Evolutionary conservation across 2,113 vertebrate species (phyloP).

Genomic region (Cryptotis parvus): DNA sequence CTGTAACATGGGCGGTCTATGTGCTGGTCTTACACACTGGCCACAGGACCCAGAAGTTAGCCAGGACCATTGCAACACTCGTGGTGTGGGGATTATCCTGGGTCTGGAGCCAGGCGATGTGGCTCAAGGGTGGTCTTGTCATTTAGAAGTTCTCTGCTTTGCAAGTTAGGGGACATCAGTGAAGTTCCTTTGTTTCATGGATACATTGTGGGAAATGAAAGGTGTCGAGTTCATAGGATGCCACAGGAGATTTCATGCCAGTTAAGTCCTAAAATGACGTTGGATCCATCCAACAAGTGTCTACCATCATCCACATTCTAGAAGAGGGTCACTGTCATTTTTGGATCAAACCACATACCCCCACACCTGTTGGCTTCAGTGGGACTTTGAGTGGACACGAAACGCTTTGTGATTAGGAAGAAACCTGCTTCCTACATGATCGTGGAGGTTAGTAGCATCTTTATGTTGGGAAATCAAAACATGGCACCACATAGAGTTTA

Average conservation of each 20-base stretch:
- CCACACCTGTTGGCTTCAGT: background rate
- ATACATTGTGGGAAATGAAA: background rate
- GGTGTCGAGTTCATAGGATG: background rate
- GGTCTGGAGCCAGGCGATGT: background rate
- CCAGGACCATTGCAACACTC: too few species aligned
- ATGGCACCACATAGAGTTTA: background rate
- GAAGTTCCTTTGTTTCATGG: background rate
- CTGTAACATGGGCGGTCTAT: too few species aligned
- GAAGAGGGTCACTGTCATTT: background rate
- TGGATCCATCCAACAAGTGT: background rate
- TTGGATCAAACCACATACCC: background rate
- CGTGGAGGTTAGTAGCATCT: background rate
- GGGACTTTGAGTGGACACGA: background rate
- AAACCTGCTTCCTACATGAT: background rate
- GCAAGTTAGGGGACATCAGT: background rate
- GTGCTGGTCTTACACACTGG: too few species aligned
- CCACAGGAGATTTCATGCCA: background rate
- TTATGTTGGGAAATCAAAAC: background rate
- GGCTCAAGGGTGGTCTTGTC: background rate
- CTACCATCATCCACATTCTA: background rate
- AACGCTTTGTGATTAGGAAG: background rate
- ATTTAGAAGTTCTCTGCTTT: background rate
- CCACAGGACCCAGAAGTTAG: too few species aligned
- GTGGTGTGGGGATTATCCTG: too few species aligned
- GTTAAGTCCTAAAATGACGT: background rate